Conservation (phyloP, 1,140 invertebrate species). For the Campodea augens region DNA sequence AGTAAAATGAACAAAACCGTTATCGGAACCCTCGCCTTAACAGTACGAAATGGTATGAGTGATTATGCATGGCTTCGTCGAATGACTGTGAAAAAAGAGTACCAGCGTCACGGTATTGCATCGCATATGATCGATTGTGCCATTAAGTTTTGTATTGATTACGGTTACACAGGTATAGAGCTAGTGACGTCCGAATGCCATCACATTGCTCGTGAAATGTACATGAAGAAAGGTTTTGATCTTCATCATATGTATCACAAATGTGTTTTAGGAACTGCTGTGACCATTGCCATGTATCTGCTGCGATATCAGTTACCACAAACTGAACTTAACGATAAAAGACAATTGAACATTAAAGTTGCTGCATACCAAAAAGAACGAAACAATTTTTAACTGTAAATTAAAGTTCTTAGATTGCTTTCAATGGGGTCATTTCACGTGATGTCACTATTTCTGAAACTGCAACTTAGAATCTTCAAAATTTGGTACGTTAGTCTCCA, state of each 20-base stretch:
- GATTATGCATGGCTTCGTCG: constrained; percentile 31
- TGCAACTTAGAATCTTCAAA: no score
- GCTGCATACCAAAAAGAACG: no score
- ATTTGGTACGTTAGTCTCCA: no score
- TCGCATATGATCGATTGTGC: constrained; percentile 24
- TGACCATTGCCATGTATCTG: constrained; percentile 28
- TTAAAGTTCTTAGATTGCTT: no score
- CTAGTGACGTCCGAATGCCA: constrained; percentile 31
- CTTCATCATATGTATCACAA: constrained; percentile 31
- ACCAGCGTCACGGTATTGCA: constrained; percentile 27
- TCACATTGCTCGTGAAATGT: constrained; percentile 26
- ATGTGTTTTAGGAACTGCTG: constrained; percentile 23
- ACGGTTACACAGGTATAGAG: constrained; percentile 28
- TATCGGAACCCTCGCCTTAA: constrained; percentile 27
- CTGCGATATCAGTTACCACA: constrained; percentile 13
- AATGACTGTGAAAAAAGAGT: constrained; percentile 26
- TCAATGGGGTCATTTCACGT: no score
- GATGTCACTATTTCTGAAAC: no score
- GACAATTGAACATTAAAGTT: no score
- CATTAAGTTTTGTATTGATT: constrained; percentile 27
- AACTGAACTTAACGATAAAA: no score
- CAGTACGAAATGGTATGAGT: constrained; percentile 23
- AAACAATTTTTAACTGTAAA: no score
- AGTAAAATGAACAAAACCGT: constrained; percentile 21
- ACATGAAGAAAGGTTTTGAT: constrained; percentile 32